These are phyloP conservation scores for Dissostichus mawsoni DNA, from an alignment of 2,113 vertebrate genomes.

Conservation along the genomic window DNA sequence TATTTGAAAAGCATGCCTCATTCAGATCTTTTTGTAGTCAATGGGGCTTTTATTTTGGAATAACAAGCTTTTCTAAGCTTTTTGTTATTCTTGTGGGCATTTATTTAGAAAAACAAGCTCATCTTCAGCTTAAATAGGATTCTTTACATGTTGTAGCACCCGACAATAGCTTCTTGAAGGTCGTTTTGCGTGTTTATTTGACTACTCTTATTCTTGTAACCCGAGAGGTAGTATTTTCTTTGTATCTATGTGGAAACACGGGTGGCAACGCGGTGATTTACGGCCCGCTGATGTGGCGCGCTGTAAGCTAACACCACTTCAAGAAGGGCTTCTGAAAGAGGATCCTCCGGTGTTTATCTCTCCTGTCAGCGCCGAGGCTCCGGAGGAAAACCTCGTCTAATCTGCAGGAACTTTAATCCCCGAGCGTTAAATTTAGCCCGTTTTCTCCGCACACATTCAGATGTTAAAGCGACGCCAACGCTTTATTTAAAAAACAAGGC, in stretches of 20 bases:
- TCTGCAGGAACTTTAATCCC: slow-evolving; percentile 27
- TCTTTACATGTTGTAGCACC: too few relatives aligned
- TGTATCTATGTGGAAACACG: not conserved
- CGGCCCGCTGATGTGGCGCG: slow-evolving; percentile 56
- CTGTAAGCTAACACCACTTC: slow-evolving; percentile 77
- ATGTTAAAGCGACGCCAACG: not conserved
- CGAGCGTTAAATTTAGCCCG: not conserved
- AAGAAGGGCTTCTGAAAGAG: slow-evolving; percentile 65
- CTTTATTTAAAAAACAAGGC: not conserved
- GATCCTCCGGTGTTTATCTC: slow-evolving; percentile 70
- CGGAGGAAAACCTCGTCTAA: slow-evolving; percentile 26
- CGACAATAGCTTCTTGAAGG: not conserved
- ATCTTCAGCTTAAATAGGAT: too few relatives aligned
- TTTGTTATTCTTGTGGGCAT: too few relatives aligned
- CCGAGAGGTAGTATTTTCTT: not conserved
- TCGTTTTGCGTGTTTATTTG: not conserved
- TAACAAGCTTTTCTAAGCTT: too few relatives aligned
- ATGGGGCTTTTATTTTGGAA: too few relatives aligned
- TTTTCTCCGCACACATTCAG: slow-evolving; percentile 2
- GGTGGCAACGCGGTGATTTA: not conserved
- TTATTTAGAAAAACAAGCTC: too few relatives aligned
- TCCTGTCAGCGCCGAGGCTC: slow-evolving; percentile 74
- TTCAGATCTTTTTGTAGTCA: too few relatives aligned
- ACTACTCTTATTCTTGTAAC: too few relatives aligned
- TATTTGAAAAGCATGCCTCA: too few relatives aligned